Conservation (phyloP, 2,888 invertebrate species). For the Tenthredo amoena region DNA sequence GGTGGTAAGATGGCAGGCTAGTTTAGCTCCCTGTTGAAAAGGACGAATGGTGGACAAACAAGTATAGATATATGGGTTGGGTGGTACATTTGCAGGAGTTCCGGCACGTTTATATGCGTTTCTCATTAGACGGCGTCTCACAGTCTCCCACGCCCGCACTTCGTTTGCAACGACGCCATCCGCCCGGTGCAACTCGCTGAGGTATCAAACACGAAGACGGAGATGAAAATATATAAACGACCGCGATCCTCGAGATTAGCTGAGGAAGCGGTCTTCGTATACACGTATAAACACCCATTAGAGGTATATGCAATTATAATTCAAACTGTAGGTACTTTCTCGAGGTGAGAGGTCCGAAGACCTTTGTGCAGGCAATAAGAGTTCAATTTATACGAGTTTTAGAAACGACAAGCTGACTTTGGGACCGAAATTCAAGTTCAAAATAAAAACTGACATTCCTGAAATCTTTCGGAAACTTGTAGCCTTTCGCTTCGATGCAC, state of each 20-base stretch:
- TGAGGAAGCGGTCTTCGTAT: background rate
- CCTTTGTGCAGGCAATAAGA: background rate
- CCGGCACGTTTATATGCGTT: constrained; percentile 68
- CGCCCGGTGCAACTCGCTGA: background rate
- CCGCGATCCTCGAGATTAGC: background rate
- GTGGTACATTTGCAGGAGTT: constrained; percentile 63
- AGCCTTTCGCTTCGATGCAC: background rate
- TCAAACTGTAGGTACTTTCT: background rate
- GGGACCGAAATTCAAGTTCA: background rate
- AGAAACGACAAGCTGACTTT: background rate
- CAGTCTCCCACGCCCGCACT: constrained; percentile 70
- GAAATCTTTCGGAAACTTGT: background rate
- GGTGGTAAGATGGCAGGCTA: constrained; percentile 18
- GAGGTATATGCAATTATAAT: constrained; percentile 4
- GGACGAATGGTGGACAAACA: constrained; percentile 69
- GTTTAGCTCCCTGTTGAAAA: constrained; percentile 57
- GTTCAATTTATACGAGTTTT: background rate
- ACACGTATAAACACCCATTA: constrained; percentile 12
- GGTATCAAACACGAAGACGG: constrained; percentile 10
- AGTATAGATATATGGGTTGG: constrained; percentile 71
- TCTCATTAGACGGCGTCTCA: constrained; percentile 68
- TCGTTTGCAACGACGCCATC: constrained; percentile 28
- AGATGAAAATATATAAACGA: constrained; percentile 23
- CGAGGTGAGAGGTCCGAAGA: background rate
- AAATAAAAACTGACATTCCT: background rate